phyloP scores from a whole-genome alignment of 2,113 vertebrate species.

The Xyliphius kryptos region DNA sequence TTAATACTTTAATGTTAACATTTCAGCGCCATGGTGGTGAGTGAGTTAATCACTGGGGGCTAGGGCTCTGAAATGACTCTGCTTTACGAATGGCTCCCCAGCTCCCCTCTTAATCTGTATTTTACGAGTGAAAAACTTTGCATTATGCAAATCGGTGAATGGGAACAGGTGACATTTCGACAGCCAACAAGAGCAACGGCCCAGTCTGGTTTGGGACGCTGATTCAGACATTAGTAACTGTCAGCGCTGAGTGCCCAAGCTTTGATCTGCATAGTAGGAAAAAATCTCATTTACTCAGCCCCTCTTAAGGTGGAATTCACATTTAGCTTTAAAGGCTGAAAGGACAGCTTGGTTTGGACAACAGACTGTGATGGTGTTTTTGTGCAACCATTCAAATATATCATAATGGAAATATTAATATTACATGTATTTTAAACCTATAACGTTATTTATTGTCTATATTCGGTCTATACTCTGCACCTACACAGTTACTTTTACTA shows the following conservation, averaged over 20 bases:
- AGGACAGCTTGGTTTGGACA: neutral
- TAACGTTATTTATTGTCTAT: too few relatives aligned
- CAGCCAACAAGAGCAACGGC: slow-evolving; percentile 81
- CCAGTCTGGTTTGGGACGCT: slow-evolving; percentile 79
- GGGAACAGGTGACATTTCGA: slow-evolving; percentile 99
- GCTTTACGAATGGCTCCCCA: slow-evolving; percentile 90
- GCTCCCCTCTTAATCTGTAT: slow-evolving; percentile 99
- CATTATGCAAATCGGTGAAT: slow-evolving; percentile 99
- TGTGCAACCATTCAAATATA: neutral
- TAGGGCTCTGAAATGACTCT: slow-evolving; percentile 80
- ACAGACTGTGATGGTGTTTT: neutral
- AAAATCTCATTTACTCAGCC: slow-evolving; percentile 56
- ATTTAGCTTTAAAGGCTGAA: slow-evolving; percentile 1
- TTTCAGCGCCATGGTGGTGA: slow-evolving; percentile 51
- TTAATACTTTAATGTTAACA: slow-evolving; percentile 53
- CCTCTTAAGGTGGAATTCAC: slow-evolving; percentile 77
- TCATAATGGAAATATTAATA: too few relatives aligned
- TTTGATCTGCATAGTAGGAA: slow-evolving; percentile 70
- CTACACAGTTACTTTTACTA: too few relatives aligned
- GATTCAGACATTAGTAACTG: slow-evolving; percentile 99
- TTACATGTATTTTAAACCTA: too few relatives aligned
- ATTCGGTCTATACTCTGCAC: too few relatives aligned
- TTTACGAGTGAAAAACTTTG: slow-evolving; percentile 99
- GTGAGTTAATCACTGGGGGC: slow-evolving; percentile 78
- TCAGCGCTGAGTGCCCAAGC: slow-evolving; percentile 75